phyloP scores from a whole-genome alignment of 2,797 vertebrate species.

The Sparus aurata region DNA sequence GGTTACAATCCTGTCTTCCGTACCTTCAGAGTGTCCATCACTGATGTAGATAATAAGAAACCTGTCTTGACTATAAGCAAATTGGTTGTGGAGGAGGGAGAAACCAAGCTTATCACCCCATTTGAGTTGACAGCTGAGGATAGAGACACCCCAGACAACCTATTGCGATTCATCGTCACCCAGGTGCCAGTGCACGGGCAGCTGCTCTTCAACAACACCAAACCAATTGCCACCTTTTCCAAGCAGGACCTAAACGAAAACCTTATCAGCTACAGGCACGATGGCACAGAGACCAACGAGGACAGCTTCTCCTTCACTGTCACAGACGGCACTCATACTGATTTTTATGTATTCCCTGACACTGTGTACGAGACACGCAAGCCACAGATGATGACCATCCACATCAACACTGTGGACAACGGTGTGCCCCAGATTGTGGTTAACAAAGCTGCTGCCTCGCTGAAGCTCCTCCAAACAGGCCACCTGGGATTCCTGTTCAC shows the following conservation, averaged over 20 bases:
- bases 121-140: conserved; percentile 92
- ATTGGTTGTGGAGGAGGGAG: conserved; percentile 87
- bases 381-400: conserved; percentile 90
- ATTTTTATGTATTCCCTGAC: conserved; percentile 90
- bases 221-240: conserved; percentile 86
- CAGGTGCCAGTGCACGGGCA: conserved; percentile 90
- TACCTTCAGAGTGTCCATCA: conserved; percentile 91
- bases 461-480: conserved; percentile 86
- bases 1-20: conserved; percentile 89
- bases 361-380: conserved; percentile 87
- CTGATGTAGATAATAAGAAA: conserved; percentile 91
- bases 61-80: conserved; percentile 88
- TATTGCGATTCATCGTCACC: conserved; percentile 88
- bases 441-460: conserved; percentile 87
- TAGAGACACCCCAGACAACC: conserved; percentile 87
- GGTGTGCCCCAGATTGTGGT: conserved; percentile 89
- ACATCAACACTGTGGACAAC: conserved; percentile 88
- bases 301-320: conserved; percentile 93
- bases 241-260: conserved; percentile 92
- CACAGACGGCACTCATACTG: conserved; percentile 89
- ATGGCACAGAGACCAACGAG: conserved; percentile 87
- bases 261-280: conserved; percentile 89
- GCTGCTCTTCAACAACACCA: conserved; percentile 88
- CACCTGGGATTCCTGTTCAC: conserved; percentile 90
- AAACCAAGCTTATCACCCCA: conserved; percentile 89